These are phyloP conservation scores for Spodoptera frugiperda DNA, from an alignment of 1,140 invertebrate species.

Conservation along the genomic window DNA sequence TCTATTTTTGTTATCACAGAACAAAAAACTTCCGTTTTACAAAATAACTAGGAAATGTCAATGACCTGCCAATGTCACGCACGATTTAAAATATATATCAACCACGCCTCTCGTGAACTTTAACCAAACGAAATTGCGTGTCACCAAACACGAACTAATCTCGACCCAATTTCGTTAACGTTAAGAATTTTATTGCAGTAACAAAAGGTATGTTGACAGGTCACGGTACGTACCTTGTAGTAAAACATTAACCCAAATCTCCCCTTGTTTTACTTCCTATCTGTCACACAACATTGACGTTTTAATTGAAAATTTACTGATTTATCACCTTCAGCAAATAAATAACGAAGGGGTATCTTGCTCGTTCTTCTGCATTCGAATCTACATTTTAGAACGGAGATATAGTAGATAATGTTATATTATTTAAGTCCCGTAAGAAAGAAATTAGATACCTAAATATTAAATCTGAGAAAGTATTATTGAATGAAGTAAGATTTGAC, in stretches of 20 bases:
- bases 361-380: too few species aligned
- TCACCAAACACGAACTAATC: conserved; percentile 18
- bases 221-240: conserved; percentile 49
- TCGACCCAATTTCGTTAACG: neutral
- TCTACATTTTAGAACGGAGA: too few species aligned
- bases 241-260: conserved; percentile 51
- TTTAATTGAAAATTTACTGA: conserved; percentile 53
- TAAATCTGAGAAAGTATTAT: too few species aligned
- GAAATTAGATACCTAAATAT: too few species aligned
- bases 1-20: neutral
- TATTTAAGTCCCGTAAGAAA: too few species aligned
- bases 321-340: conserved; percentile 36
- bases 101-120: conserved; percentile 36
- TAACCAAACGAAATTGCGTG: conserved; percentile 32
- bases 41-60: conserved; percentile 6
- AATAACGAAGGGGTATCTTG: neutral
- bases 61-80: conserved; percentile 26
- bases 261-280: conserved; percentile 49
- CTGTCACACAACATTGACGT: conserved; percentile 31
- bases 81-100: conserved; percentile 15
- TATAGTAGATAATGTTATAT: too few species aligned
- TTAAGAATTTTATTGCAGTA: conserved; percentile 5
- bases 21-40: conserved; percentile 30
- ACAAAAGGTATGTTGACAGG: conserved; percentile 46
- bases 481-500: too few species aligned